A percentile compares a stretch with the other conserved stretches of the same genome.
phyloP scores from a whole-genome alignment of 92 coral and sea anemone species.

The Galaxea fascicularis region DNA sequence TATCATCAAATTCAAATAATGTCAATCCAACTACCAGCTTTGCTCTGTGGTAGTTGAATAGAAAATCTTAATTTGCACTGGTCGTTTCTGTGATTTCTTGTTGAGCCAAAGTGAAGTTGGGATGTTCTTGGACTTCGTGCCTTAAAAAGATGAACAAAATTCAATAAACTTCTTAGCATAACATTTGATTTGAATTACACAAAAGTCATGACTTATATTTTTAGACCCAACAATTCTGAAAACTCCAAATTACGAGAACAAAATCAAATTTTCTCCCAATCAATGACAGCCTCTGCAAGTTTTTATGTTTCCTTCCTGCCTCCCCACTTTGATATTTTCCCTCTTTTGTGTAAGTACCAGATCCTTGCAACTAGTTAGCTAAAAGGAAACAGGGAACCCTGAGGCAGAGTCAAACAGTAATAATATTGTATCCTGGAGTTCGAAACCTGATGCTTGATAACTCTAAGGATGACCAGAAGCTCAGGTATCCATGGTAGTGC shows the following conservation, averaged over 20 bases:
- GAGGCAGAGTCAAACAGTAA: no score
- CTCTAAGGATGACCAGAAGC: no score
- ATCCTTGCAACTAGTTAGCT: no score
- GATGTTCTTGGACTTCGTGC: constrained; percentile 37
- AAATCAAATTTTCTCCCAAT: constrained; percentile 2
- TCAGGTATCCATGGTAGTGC: no score
- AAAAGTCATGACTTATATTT: constrained; percentile 1
- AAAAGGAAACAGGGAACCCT: no score
- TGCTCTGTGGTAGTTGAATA: constrained; percentile 54
- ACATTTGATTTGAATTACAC: neutral
- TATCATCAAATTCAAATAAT: constrained; percentile 51
- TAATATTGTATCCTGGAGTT: no score
- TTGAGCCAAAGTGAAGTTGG: constrained; percentile 18
- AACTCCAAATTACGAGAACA: neutral
- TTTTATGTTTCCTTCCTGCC: neutral
- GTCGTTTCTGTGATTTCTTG: constrained; percentile 23
- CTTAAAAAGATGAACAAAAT: constrained; percentile 17
- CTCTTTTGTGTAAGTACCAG: no score
- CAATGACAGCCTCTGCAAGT: neutral
- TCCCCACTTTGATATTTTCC: neutral
- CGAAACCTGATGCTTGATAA: no score
- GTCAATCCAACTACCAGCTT: constrained; percentile 54
- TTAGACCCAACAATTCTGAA: constrained; percentile 3
- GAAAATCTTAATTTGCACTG: constrained; percentile 22
- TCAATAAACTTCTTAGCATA: neutral